Percentiles rank a stretch among this genome's conserved stretches.
Evolutionary conservation across 1,140 invertebrate species (phyloP).

Genomic region (Heliconius hewitsoni): DNA sequence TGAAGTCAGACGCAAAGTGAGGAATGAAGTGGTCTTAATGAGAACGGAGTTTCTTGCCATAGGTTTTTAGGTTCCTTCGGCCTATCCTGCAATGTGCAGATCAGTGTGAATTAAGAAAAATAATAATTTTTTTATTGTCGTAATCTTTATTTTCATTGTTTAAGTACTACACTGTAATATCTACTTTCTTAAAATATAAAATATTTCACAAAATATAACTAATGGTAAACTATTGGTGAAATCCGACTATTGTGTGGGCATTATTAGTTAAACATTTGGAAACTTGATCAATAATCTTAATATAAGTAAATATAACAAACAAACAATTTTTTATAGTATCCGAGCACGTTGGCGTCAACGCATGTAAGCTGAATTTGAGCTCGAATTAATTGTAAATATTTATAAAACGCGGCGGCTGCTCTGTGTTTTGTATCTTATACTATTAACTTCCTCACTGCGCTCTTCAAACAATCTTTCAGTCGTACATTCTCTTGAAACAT

Average conservation of each 20-base stretch:
- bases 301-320: background rate
- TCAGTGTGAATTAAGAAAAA: too few relatives aligned
- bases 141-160: too few relatives aligned
- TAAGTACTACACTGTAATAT: too few relatives aligned
- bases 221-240: too few relatives aligned
- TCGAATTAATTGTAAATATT: conserved; percentile 25
- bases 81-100: too few relatives aligned
- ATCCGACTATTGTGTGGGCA: too few relatives aligned
- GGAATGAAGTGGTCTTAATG: too few relatives aligned
- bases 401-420: conserved; percentile 4
- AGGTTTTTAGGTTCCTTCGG: too few relatives aligned
- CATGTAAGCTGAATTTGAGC: background rate
- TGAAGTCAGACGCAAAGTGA: too few relatives aligned
- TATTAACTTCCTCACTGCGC: conserved; percentile 10
- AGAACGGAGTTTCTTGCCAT: too few relatives aligned
- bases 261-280: background rate
- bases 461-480: conserved; percentile 14
- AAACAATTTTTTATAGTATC: background rate
- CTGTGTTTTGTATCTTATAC: conserved; percentile 26
- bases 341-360: conserved; percentile 9
- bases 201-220: too few relatives aligned
- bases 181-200: background rate
- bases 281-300: background rate
- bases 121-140: too few relatives aligned
- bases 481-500: background rate